These are phyloP conservation scores for Eurypyga helias DNA, from an alignment of 2,113 vertebrate species.

Conservation along the genomic window DNA sequence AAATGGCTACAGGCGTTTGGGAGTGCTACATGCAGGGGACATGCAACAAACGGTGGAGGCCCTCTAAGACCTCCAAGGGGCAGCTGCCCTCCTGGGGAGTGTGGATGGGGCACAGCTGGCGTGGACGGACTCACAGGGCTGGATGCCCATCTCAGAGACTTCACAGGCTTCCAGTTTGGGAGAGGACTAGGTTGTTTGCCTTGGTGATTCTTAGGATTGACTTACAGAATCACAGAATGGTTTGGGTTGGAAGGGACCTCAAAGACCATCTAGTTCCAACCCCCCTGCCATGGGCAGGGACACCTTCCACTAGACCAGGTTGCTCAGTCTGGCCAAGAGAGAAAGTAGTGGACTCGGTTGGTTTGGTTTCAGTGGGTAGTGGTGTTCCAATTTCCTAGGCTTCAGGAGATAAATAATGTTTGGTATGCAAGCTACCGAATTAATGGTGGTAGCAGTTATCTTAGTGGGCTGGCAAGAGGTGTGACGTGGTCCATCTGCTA, in stretches of 20 bases:
- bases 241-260: no score
- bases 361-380: not conserved
- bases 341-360: not conserved
- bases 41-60: accelerated
- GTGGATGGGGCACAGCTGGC: not conserved
- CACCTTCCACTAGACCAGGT: no score
- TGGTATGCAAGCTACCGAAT: not conserved
- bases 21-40: not conserved
- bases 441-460: not conserved
- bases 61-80: not conserved
- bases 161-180: not conserved
- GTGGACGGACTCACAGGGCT: not conserved
- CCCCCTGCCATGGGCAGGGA: no score
- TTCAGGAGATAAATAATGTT: not conserved
- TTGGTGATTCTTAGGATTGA: not conserved
- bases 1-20: not conserved
- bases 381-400: not conserved
- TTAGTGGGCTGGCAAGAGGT: not conserved
- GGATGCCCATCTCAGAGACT: not conserved
- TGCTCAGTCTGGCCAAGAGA: not conserved
- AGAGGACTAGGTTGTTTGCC: not conserved
- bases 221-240: no score
- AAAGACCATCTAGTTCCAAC: no score
- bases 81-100: not conserved
- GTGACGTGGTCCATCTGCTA: not conserved